A percentile compares a stretch with the other conserved stretches of the same genome.
These are phyloP conservation scores for Formicarius rufipectus DNA, from an alignment of 2,113 vertebrate species.

Conservation along the genomic window DNA sequence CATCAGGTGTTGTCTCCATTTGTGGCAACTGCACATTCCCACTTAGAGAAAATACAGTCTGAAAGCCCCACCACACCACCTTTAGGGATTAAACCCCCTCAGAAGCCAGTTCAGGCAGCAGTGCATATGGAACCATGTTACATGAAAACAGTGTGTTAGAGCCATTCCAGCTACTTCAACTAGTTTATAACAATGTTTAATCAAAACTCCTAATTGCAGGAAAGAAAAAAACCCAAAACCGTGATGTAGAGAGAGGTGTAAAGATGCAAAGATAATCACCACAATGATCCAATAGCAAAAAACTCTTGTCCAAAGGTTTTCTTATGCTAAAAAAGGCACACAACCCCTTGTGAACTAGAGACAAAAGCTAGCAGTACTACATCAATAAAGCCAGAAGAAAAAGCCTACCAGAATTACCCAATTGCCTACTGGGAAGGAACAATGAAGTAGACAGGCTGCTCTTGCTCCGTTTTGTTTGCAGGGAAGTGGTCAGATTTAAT, in stretches of 20 bases:
- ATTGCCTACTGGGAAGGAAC: slow-evolving; percentile 65
- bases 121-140: background rate
- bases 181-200: slow-evolving; percentile 39
- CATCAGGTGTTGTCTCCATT: slow-evolving; percentile 11
- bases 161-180: slow-evolving; percentile 30
- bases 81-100: background rate
- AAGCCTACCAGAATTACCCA: slow-evolving; percentile 69
- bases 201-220: slow-evolving; percentile 22
- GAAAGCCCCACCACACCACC: background rate
- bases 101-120: slow-evolving; percentile 25
- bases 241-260: slow-evolving; percentile 27
- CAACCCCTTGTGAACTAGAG: slow-evolving; percentile 71
- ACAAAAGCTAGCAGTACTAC: slow-evolving; percentile 72
- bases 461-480: slow-evolving; percentile 64
- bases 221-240: background rate
- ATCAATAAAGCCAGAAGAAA: slow-evolving; percentile 71
- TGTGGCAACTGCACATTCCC: slow-evolving; percentile 31
- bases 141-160: background rate
- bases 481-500: slow-evolving; percentile 73
- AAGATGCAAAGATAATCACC: slow-evolving; percentile 62
- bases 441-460: slow-evolving; percentile 70
- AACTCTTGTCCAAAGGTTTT: slow-evolving; percentile 50
- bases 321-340: slow-evolving; percentile 75
- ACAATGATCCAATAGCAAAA: slow-evolving; percentile 56
- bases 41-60: slow-evolving; percentile 4